Base-by-base conservation (phyloP, 2,888 invertebrate genomes). In the Chrysotoxum bicinctum region DNA sequence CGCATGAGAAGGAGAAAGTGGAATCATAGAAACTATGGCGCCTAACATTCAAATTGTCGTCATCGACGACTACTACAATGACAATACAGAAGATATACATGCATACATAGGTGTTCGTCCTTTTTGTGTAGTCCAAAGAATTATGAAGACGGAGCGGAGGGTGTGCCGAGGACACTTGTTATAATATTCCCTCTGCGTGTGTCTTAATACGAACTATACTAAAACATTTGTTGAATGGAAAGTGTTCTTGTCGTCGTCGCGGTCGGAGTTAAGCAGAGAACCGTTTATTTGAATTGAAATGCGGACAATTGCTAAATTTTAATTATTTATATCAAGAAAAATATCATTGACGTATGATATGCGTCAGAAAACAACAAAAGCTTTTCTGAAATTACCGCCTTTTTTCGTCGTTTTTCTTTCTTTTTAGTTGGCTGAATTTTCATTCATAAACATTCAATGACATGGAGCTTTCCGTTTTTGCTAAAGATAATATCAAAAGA, bases 21-120 rank as follows among this genome's bases (percentile, higher is more conserved):
- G 69, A 83, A 45, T 66, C 69, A 70, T 56, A 83, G 83, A 83
- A 83, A 78, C 74, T 64, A 70, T 79, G 83, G 79, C 83, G 83
- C 83, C 83, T 78, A 21, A 30, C 14, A 64, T 40, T 79, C 43
- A 50, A 70, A 66, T 58, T 81, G 78, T 83, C 83, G 74, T 79
- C 78, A 83, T 83, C 70, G 56, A 45, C 50, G 56, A 43, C 64
- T 12, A 50, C 45, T 56, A 54, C 40, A 40, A 69, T 12, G 48
- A 48, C 45, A 64, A 48, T 23, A 10, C 30, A 35, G 9, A 43
- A 30, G 30, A 30, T 54, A 32, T n/a, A 26, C 0, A 30, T 19
- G 4, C n/a, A 1, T 40, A 40, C 14, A 30, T 10, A 16, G 32
- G 14, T n/a, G 43, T 19, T 37, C 1, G 37, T 60, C 35, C 37